phyloP scores from a whole-genome alignment of 53 echinoderm and acorn worm species.

The Hippasteria phrygiana region DNA sequence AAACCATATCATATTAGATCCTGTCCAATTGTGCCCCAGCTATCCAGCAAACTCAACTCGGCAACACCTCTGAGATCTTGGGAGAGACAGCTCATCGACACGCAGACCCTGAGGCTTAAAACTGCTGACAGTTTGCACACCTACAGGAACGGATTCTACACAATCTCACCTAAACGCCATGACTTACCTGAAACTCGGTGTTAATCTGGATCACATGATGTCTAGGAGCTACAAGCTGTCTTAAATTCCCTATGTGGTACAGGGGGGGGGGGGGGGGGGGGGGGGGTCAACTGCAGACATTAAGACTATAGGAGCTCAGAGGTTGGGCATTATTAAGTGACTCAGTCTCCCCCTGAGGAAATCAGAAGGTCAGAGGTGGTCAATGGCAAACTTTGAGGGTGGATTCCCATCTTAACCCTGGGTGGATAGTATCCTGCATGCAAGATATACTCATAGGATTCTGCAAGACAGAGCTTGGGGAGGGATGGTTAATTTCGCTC shows the following conservation, averaged over 20 bases:
- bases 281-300: not conserved
- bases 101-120: not conserved
- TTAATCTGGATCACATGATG: not conserved
- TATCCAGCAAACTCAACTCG: too few species aligned
- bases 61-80: too few species aligned
- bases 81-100: too few species aligned
- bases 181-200: not conserved
- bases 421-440: too few species aligned
- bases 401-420: not conserved
- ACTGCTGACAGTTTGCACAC: not conserved
- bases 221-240: not conserved
- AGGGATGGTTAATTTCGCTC: too few species aligned
- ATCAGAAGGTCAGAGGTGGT: not conserved
- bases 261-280: not conserved
- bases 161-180: not conserved
- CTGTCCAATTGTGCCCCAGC: too few species aligned
- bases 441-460: too few species aligned
- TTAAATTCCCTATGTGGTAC: not conserved
- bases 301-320: not conserved
- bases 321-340: not conserved
- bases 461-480: too few species aligned
- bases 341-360: conserved; percentile 6
- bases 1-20: too few species aligned
- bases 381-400: not conserved
- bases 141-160: not conserved